Evolutionary conservation across 1,140 invertebrate genomes (phyloP), one percentile per base, ranked within the genome.

Genomic region (Tetragnatha versicolor): DNA sequence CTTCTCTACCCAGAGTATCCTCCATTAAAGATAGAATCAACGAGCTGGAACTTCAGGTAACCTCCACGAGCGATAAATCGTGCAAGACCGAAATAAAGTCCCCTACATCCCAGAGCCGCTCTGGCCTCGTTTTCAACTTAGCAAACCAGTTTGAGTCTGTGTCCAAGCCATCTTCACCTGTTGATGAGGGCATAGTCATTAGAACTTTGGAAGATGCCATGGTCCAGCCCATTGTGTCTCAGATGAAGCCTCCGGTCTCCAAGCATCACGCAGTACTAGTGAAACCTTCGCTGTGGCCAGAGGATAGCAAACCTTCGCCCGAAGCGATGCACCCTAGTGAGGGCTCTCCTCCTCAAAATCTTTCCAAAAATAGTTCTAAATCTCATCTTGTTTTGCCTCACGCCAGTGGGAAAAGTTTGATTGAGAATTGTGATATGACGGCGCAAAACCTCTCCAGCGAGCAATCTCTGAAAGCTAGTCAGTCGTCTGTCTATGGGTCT

Each of bases 51-150:
- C 87, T 86, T 10, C 88, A 89, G 79, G 80, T 53, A n/a, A 61
- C 9, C 53, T 69, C 17, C 58, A 53, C 17, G 2, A 22, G 31
- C 47, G 73, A 76, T 66, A 73, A 61, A 69, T 39, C 10, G 79
- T 78, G 35, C 58, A 60, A 79, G 78, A 12, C 84, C 86, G 29
- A 80, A 49, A 6, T 79, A n/a, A 72, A 79, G 63, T 70, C 68
- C 22, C 77, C 77, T 31, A 79, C 63, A 9, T 79, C 78, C 25
- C 79, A 83, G 65, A 87, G 87, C 37, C 86, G 87, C 10, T 88
- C 88, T 80, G 89, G 90, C 58, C 86, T 92, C 39, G 90, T 91
- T 27, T 84, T 92, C 77, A 91, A 91, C 83, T 85, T 92, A 58
- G 88, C 89, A 3, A 88, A 87, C 79, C 89, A 89, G 66, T 90